Evolutionary conservation across 2,113 vertebrate species (phyloP).

Genomic region (Sminthopsis crassicaudata): DNA sequence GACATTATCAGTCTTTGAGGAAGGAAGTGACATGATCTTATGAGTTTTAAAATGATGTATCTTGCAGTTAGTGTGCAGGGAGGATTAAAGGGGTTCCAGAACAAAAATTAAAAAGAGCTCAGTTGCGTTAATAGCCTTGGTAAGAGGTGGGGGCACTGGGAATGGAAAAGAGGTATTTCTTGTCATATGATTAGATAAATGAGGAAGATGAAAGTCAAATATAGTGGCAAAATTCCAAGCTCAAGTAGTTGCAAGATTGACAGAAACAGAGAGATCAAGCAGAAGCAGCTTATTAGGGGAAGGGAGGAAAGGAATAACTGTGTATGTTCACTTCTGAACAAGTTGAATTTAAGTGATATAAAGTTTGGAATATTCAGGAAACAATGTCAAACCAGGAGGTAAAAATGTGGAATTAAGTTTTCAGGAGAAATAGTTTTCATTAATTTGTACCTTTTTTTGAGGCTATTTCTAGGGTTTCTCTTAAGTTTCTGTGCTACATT

Average conservation of each 20-base stretch:
- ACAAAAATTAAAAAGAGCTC: background rate
- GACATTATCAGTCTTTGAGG: background rate
- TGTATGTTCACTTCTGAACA: background rate
- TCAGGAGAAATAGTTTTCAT: background rate
- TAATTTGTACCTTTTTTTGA: slow-evolving; percentile 20
- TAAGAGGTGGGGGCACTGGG: background rate
- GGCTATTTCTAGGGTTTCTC: slow-evolving; percentile 4
- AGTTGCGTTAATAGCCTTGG: background rate
- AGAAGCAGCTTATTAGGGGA: background rate
- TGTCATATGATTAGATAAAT: background rate
- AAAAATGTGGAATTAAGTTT: background rate
- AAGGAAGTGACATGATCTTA: background rate
- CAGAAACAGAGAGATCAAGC: background rate
- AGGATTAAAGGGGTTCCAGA: background rate
- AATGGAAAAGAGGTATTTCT: background rate
- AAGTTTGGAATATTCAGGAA: background rate
- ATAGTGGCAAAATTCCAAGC: background rate
- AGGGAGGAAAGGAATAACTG: background rate
- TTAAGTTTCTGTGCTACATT: background rate
- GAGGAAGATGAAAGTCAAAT: background rate
- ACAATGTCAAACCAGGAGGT: background rate
- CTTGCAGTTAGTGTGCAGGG: background rate
- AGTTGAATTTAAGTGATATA: background rate
- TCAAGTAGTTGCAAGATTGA: background rate
- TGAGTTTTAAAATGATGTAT: background rate